Evolutionary conservation across 1,140 invertebrate species (phyloP).

Genomic region (Pygmarrhopalites habei): DNA sequence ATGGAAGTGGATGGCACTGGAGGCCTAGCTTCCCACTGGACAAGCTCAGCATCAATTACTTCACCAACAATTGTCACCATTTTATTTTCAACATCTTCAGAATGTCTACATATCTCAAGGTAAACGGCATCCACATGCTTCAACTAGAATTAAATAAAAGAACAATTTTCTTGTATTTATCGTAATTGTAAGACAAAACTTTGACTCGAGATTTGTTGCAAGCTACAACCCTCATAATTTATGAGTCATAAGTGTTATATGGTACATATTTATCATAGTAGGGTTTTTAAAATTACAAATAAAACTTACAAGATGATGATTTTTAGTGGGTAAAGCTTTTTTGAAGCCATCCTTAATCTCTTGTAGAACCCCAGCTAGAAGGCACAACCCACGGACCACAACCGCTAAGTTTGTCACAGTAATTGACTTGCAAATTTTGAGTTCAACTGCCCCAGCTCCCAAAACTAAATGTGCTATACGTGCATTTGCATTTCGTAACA

Average conservation of each 20-base stretch:
- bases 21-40: slow-evolving; percentile 84
- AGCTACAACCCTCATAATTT: too few relatives aligned
- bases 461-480: slow-evolving; percentile 68
- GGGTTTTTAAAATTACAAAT: background rate
- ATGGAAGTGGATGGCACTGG: slow-evolving; percentile 90
- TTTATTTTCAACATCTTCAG: slow-evolving; percentile 84
- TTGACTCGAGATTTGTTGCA: too few relatives aligned
- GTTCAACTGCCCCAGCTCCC: slow-evolving; percentile 82
- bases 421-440: slow-evolving; percentile 91
- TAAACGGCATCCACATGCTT: slow-evolving; percentile 37
- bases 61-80: slow-evolving; percentile 80
- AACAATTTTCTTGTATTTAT: too few relatives aligned
- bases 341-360: slow-evolving; percentile 51
- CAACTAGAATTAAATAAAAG: slow-evolving; percentile 19
- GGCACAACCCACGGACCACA: slow-evolving; percentile 73
- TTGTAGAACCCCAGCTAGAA: slow-evolving; percentile 63
- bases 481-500: slow-evolving; percentile 36
- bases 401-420: slow-evolving; percentile 89
- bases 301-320: slow-evolving; percentile 32
- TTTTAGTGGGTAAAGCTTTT: slow-evolving; percentile 37
- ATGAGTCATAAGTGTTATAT: background rate
- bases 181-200: too few relatives aligned
- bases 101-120: slow-evolving; percentile 77
- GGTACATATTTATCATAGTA: background rate
- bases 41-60: slow-evolving; percentile 66